phyloP scores from a whole-genome alignment of 1,140 invertebrate genomes.

The Caerostris darwini region DNA sequence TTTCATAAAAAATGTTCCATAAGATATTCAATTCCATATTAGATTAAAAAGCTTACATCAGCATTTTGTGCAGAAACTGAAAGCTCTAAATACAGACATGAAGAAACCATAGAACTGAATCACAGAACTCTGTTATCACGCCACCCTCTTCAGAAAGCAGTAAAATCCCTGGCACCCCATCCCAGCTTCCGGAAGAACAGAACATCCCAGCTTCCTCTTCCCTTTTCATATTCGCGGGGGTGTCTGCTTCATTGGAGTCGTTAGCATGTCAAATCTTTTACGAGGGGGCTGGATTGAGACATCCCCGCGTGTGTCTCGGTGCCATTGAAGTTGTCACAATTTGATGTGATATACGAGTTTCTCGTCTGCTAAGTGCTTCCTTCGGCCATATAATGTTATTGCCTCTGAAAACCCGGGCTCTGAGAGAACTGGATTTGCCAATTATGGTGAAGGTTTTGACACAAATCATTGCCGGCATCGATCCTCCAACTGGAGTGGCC shows the following conservation, averaged over 20 bases:
- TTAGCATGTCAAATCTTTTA: constrained; percentile 41
- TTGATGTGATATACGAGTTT: constrained; percentile 11
- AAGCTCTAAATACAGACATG: not conserved
- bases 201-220: not conserved
- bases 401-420: not conserved
- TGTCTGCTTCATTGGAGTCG: constrained; percentile 23
- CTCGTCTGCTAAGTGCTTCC: constrained; percentile 37
- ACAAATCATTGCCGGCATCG: constrained; percentile 3
- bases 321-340: constrained; percentile 31
- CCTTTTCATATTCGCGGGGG: not conserved
- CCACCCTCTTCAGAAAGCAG: not conserved
- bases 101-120: not conserved
- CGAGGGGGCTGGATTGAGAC: not conserved
- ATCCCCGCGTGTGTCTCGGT: not conserved
- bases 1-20: no score
- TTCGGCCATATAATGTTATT: constrained; percentile 23
- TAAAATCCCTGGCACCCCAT: not conserved
- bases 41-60: no score
- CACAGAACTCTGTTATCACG: not conserved
- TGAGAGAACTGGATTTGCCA: not conserved
- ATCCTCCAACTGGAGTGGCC: not conserved
- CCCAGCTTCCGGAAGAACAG: not conserved
- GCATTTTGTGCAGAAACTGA: not conserved
- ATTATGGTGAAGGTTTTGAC: constrained; percentile 2
- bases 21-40: no score